Evolutionary conservation across 2,888 invertebrate species (phyloP).

Genomic region (Polyommatus iphigenia): DNA sequence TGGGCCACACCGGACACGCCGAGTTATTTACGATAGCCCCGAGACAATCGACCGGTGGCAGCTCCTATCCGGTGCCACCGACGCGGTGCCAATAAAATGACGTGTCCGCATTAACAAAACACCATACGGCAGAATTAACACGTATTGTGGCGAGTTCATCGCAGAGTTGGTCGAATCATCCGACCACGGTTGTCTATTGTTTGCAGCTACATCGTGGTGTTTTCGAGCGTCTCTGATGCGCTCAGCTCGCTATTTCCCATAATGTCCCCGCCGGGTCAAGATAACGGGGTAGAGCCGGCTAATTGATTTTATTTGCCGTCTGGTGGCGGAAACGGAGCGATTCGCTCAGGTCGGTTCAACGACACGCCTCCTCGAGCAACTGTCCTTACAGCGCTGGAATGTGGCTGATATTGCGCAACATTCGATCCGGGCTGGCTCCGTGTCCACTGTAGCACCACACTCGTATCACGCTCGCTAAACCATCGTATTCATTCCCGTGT

Average conservation of each 20-base stretch:
- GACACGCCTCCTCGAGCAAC: slow-evolving; percentile 57
- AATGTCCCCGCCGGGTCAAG: slow-evolving; percentile 42
- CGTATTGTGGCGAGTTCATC: slow-evolving; percentile 63
- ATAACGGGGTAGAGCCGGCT: slow-evolving; percentile 55
- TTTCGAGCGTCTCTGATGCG: slow-evolving; percentile 37
- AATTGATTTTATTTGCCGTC: slow-evolving; percentile 66
- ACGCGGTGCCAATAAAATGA: slow-evolving; percentile 71
- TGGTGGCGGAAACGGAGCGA: slow-evolving; percentile 62
- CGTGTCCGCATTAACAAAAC: slow-evolving; percentile 76
- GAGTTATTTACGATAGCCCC: slow-evolving; percentile 77
- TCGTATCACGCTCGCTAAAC: background rate
- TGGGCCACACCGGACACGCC: slow-evolving; percentile 70
- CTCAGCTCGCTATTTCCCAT: slow-evolving; percentile 41
- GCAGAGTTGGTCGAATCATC: slow-evolving; percentile 64
- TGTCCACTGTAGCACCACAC: background rate
- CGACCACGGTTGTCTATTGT: slow-evolving; percentile 43
- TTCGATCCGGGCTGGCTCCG: slow-evolving; percentile 34
- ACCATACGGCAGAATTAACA: slow-evolving; percentile 69
- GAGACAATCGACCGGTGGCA: slow-evolving; percentile 75
- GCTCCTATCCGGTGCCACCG: slow-evolving; percentile 75
- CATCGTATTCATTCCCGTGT: background rate
- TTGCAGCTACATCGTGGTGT: slow-evolving; percentile 28
- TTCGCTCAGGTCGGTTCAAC: slow-evolving; percentile 68
- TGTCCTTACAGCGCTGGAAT: slow-evolving; percentile 57
- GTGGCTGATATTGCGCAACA: slow-evolving; percentile 49